Evolutionary conservation across 2,113 vertebrate species (phyloP).

Genomic region (Micronycteris hirsuta): DNA sequence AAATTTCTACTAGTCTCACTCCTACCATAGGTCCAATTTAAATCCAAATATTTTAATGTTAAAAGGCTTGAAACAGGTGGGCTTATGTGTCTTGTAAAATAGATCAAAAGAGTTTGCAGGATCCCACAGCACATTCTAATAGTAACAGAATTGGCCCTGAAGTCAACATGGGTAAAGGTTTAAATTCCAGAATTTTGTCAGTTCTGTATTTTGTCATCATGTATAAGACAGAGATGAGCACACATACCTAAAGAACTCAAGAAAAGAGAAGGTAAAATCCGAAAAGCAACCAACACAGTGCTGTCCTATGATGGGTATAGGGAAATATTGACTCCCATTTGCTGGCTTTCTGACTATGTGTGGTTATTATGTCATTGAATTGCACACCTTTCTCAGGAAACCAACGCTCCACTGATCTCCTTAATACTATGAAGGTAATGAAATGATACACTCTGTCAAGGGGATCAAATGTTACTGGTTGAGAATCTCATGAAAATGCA

Average conservation of each 20-base stretch:
- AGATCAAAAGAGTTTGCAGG: background rate
- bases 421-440: background rate
- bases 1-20: background rate
- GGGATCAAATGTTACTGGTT: background rate
- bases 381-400: background rate
- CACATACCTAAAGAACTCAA: background rate
- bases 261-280: background rate
- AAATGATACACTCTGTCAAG: background rate
- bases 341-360: background rate
- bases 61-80: background rate
- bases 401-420: background rate
- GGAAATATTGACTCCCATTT: background rate
- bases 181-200: background rate
- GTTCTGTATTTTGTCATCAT: background rate
- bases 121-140: background rate
- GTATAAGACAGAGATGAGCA: background rate
- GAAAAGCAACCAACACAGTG: background rate
- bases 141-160: background rate
- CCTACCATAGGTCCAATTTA: background rate
- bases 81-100: background rate
- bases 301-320: too few relatives aligned
- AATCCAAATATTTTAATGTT: background rate
- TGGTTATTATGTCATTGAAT: background rate
- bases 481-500: background rate
- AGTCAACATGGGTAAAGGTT: background rate